Base-by-base conservation (phyloP, 2,113 vertebrate species). In the Parus major region DNA sequence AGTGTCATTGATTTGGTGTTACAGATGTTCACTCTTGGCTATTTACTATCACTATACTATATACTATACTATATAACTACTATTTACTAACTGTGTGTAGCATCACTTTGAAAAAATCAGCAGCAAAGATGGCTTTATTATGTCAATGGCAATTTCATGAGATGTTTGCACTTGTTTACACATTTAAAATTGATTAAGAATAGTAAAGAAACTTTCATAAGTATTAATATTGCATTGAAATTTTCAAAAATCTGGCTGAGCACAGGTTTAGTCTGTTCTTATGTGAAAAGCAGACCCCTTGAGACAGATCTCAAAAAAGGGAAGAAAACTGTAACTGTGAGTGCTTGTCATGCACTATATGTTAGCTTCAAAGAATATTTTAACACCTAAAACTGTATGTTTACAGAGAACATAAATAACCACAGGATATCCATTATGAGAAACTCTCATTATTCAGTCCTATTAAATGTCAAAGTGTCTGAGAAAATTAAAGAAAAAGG, bases 391-490 rank as follows among this genome's bases (percentile, higher is more conserved):
- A 85, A 66, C 31, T 63, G 4, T 41, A 35, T 86, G 24, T 85
- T 93, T 90, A 78, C 6, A 2, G 35, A 59, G 33, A 88, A 65
- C 31, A 81, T 88, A 92, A 97, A 95, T 92, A 95, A 93, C 35
- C 52, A 93, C 33, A 42, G 35, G 19, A 63, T 88, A 50, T 15
- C 50, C 47, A 85, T 78, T 93, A 39, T 90, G 25, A 42, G 71
- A 93, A 85, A 11, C 5, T 69, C 71, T 91, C 63, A 82, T 90
- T 91, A 92, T 92, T 96, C 85, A 93, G 44, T 65, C 20, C 42
- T 86, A 92, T 88, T 92, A 92, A 88, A 92, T 73, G 77, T 70
- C 72, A 91, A 75, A 83, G 10, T 85, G 22, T 53, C 53, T 86
- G 41, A 80, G 36, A 88, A 95, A 82, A 86, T 90, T 64, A 82